Base-by-base conservation (phyloP, 2,113 vertebrate species). In the Paedocypris sp. region DNA sequence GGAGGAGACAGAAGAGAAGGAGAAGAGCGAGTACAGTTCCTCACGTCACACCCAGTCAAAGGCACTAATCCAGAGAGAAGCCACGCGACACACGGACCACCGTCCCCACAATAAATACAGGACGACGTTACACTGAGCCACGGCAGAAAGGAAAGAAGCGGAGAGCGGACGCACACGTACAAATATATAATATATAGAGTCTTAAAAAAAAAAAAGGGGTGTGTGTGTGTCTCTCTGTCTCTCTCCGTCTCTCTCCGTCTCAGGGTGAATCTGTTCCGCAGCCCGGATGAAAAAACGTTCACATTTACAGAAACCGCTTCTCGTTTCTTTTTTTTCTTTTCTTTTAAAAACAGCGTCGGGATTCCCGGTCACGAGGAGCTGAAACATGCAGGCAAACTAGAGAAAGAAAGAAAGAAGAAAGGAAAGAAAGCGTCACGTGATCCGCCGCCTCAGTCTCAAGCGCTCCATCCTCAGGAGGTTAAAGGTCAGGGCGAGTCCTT, bases 371-470 rank as follows among this genome's bases (percentile, higher is more conserved):
- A 70, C 77, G 72, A 75, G 66, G 75, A 77, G 76, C 80, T 79
- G 81, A 81, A 85, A 81, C 88, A 91, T 91, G 90, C 93, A 90
- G 82, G 82, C 79, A 85, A 75, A 77, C 73, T 63, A 52, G 32
- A 74, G 70, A 67, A 72, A 77, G 70, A 67, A 65, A 70, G 75
- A 73, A 85, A 60, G 26, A 57, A 49, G 9, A 48, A 33, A 43
- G 63, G 72, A 77, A 62, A 73, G 60, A 67, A 73, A 79, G n/a
- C n/a, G n/a, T n/a, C n/a, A n/a, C n/a, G n/a, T n/a, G n/a, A n/a
- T n/a, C n/a, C n/a, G n/a, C n/a, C n/a, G n/a, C n/a, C n/a, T n/a
- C n/a, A n/a, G n/a, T n/a, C n/a, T n/a, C n/a, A n/a, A n/a, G n/a
- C n/a, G n/a, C n/a, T n/a, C n/a, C n/a, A n/a, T n/a, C n/a, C n/a